Base-by-base conservation (phyloP, 2,797 vertebrate genomes). In the Lophius americanus region DNA sequence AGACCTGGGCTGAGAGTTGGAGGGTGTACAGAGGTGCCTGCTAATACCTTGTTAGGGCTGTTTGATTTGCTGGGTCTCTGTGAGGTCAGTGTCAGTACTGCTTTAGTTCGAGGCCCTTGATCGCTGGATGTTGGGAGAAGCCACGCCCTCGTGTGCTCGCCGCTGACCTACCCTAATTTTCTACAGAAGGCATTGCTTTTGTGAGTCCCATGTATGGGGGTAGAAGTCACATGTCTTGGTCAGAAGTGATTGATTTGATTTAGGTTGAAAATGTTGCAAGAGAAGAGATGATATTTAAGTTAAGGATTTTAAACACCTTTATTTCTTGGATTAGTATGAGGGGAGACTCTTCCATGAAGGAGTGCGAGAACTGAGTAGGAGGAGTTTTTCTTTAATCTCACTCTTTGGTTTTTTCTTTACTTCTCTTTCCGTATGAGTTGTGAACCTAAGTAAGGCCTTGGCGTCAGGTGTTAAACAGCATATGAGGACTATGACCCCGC, bases 31-130 rank as follows among this genome's bases (percentile, higher is more conserved):
- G 88, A 90, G 85, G 87, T 92, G 87, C 87, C 88, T 92, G 90
- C 93, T 95, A 94, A 94, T 94, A 83, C 90, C 88, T 93, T 93
- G 91, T 93, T 95, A 92, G 91, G 85, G 83, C 83, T 85, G 75
- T 93, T 94, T 92, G 85, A 91, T 89, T 93, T 90, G 90, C 86
- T 74, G 86, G 88, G 90, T 94, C 94, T 94, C 78, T 11, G 76
- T 36, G 85, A 93, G 90, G 93, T 95, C 93, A 93, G 76, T 92
- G 91, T 95, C 93, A 93, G 90, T 88, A 91, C 86, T 72, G 38
- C 86, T 95, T 95, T 93, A 83, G 84, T 79, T 81, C 84, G 70
- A 89, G 91, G 80, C 79, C 74, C 88, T 92, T 95, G 92, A 95
- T 83, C 79, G 84, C 73, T 69, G 85, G 91, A 85, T 92, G 60